Base-by-base conservation (phyloP, 2,797 vertebrate genomes). In the Micrastur ruficollis region DNA sequence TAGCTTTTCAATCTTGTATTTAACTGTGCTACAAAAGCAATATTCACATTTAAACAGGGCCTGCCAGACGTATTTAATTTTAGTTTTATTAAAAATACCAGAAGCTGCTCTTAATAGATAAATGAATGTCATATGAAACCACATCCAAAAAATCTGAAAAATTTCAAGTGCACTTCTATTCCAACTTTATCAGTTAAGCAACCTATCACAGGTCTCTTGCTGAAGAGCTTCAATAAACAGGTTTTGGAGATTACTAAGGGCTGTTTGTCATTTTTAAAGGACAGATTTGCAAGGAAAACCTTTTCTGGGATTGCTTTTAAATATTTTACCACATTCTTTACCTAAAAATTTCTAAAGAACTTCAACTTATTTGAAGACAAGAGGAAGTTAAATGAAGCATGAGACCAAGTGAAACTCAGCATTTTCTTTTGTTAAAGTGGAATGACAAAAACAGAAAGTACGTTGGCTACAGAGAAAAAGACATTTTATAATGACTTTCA, bases 81-180 rank as follows among this genome's bases (percentile, higher is more conserved):
- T 84, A 78, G 11, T 74, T 95, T 92, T 87, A 91, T 83, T 87
- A 93, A 89, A 95, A 86, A 74, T 91, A 73, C 74, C 66, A 88
- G 93, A 90, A 95, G 52, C 26, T 73, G 50, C 29, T 78, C n/a
- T 79, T 86, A 94, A 76, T 38, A 85, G 74, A 92, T 68, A 92
- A 93, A 91, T 78, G 8, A 86, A 70, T 82, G 23, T 85, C 91
- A 82, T 44, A 89, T 90, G 86, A 84, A 93, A 84, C 31, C 62
- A 81, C 53, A 72, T 27, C 11, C 16, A 90, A 97, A 90, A 93
- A 66, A 85, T 52, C 0, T 55, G 42, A 94, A 95, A 87, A 34
- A 89, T 84, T 81, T 80, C 22, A 84, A 89, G 47, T 58, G 40
- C 31, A 25, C 9, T 87, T 93, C 67, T 67, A 67, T 12, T 90